Evolutionary conservation across 2,888 invertebrate genomes (phyloP).

Genomic region (Agonopterix alstromeriana): DNA sequence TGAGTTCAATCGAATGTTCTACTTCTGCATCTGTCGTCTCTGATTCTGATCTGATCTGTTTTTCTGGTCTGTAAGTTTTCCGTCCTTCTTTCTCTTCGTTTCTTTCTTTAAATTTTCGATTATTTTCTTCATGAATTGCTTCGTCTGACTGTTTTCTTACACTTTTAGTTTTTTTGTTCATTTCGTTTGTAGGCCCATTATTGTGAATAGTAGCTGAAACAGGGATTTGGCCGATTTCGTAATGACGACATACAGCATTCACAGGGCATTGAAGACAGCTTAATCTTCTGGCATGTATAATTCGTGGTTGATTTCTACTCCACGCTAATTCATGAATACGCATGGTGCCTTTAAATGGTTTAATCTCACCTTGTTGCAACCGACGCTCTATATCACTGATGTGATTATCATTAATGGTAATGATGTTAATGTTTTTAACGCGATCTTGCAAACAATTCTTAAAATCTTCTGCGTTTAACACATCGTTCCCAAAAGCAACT

Average conservation of each 20-base stretch:
- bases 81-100: too few relatives aligned
- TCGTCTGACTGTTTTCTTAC: too few relatives aligned
- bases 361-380: not conserved
- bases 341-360: not conserved
- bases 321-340: not conserved
- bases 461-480: not conserved
- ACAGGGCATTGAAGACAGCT: not conserved
- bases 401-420: not conserved
- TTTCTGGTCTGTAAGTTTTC: too few relatives aligned
- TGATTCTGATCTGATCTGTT: too few relatives aligned
- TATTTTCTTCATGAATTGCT: too few relatives aligned
- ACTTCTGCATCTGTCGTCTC: too few relatives aligned
- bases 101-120: too few relatives aligned
- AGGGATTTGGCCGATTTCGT: not conserved
- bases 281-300: not conserved
- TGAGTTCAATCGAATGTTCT: too few relatives aligned
- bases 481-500: not conserved
- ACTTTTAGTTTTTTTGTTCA: too few relatives aligned
- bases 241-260: not conserved
- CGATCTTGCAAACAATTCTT: not conserved
- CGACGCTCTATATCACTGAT: not conserved
- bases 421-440: not conserved
- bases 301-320: not conserved
- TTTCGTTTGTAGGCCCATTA: too few relatives aligned
- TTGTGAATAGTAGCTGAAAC: too few relatives aligned